A percentile compares a stretch with the other conserved stretches of the same genome.
phyloP scores from a whole-genome alignment of 2,888 invertebrate species.

The Heliconius hortense region DNA sequence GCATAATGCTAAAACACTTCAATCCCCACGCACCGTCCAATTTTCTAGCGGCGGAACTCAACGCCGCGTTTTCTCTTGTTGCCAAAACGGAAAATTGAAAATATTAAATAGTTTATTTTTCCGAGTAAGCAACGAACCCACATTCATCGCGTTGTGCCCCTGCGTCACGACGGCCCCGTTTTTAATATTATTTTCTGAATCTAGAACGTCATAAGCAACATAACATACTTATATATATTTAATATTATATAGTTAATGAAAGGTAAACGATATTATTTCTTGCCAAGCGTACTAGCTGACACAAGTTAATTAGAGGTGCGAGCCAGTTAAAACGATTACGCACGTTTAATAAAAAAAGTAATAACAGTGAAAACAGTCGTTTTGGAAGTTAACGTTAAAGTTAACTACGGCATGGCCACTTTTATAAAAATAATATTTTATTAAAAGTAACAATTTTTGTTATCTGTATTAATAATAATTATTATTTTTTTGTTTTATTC shows the following conservation, averaged over 20 bases:
- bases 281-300: neutral
- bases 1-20: too few species aligned
- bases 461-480: neutral
- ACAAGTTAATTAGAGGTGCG: neutral
- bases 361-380: neutral
- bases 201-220: neutral
- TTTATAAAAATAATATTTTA: neutral
- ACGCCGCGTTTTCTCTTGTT: too few species aligned
- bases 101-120: too few species aligned
- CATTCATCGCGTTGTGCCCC: too few species aligned
- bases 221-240: neutral
- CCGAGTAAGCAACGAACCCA: too few species aligned
- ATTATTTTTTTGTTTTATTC: neutral
- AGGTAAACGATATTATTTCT: neutral
- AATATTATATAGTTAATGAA: neutral
- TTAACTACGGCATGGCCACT: neutral
- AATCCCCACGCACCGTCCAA: too few species aligned
- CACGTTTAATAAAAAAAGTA: slow-evolving; percentile 4
- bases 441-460: neutral
- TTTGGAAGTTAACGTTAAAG: slow-evolving; percentile 1
- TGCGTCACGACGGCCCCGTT: too few species aligned
- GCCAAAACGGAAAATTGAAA: too few species aligned
- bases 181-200: neutral
- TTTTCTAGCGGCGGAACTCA: too few species aligned
- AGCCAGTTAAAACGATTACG: slow-evolving; percentile 22